These are phyloP conservation scores for Poecile atricapillus DNA, from an alignment of 2,113 vertebrate species.

Conservation along the genomic window DNA sequence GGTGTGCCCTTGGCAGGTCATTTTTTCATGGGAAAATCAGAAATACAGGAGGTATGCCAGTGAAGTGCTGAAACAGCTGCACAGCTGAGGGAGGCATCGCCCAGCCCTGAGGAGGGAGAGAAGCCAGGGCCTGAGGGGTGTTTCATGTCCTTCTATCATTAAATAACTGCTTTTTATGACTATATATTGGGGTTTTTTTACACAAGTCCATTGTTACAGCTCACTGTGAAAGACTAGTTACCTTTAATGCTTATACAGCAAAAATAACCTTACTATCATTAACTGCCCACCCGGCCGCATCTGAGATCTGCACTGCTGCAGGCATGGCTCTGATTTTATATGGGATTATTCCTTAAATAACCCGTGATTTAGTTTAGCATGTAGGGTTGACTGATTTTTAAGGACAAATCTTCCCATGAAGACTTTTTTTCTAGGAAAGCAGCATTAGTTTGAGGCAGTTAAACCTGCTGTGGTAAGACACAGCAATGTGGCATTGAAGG, in stretches of 20 bases:
- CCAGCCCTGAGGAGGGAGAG: neutral
- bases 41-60: neutral
- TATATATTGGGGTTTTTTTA: neutral
- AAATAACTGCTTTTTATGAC: neutral
- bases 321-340: neutral
- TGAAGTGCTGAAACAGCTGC: neutral
- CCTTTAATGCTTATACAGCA: neutral
- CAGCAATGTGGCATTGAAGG: neutral
- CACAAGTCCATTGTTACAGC: neutral
- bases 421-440: neutral
- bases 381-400: neutral
- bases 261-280: neutral
- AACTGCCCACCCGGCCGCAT: rapidly evolving
- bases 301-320: neutral
- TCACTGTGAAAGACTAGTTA: neutral
- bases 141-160: neutral
- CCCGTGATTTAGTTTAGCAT: neutral
- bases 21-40: neutral
- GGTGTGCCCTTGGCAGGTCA: neutral
- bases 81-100: neutral
- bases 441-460: neutral
- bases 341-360: neutral
- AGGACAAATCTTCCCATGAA: neutral
- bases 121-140: neutral
- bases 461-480: neutral